phyloP scores from a whole-genome alignment of 2,113 vertebrate species.

The Erpornis zantholeuca region DNA sequence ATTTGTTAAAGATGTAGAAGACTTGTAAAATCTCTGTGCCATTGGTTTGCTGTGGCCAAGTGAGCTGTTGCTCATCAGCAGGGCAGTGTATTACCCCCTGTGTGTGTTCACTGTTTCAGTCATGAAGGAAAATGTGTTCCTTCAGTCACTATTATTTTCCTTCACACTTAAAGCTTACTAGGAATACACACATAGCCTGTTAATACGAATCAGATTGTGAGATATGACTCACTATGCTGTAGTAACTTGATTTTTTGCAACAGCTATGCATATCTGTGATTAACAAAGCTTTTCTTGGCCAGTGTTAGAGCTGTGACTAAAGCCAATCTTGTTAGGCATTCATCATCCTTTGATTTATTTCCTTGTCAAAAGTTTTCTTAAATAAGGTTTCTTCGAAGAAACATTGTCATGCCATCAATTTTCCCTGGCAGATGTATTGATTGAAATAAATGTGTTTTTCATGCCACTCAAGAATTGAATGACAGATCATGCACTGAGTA shows the following conservation, averaged over 20 bases:
- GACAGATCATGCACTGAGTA: neutral
- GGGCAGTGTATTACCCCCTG: neutral
- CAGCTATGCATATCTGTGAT: neutral
- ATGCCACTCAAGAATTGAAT: neutral
- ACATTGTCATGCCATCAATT: neutral
- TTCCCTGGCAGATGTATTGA: conserved; percentile 13
- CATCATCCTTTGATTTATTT: conserved; percentile 11
- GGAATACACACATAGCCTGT: conserved; percentile 26
- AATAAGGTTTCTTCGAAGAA: conserved; percentile 21
- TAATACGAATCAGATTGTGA: neutral
- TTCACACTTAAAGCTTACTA: neutral
- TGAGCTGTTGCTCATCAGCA: neutral
- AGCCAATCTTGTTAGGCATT: neutral
- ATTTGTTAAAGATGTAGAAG: no score
- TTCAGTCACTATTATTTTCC: conserved; percentile 19
- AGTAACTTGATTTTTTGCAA: neutral
- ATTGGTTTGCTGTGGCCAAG: neutral
- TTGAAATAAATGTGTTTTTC: neutral
- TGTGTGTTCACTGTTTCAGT: neutral
- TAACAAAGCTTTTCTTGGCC: neutral
- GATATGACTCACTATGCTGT: neutral
- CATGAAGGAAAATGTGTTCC: neutral
- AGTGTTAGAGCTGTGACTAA: neutral
- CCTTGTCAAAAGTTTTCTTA: conserved; percentile 32
- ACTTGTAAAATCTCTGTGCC: neutral